phyloP scores from a whole-genome alignment of 2,888 invertebrate species.

The Acleris sparsana region DNA sequence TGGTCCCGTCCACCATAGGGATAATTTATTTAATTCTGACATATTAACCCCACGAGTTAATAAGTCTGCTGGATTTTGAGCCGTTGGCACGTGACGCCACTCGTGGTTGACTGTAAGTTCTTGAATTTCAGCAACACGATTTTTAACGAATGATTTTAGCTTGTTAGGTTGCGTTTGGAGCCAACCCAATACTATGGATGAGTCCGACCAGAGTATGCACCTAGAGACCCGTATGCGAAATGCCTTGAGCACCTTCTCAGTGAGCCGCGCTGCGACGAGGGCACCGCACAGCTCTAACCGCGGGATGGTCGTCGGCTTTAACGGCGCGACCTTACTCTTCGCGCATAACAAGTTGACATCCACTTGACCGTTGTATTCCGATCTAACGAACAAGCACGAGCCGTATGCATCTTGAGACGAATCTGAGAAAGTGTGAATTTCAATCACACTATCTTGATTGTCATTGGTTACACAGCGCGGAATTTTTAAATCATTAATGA shows the following conservation, averaged over 20 bases:
- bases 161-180: constrained; percentile 9
- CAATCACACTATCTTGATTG: constrained; percentile 12
- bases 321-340: constrained; percentile 25
- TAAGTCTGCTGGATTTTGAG: constrained; percentile 7
- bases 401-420: constrained; percentile 26
- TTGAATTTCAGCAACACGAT: constrained; percentile 19
- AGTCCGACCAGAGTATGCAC: neutral
- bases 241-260: constrained; percentile 15
- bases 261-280: constrained; percentile 17
- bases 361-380: constrained; percentile 8
- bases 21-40: constrained; percentile 1
- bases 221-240: neutral
- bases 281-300: constrained; percentile 33
- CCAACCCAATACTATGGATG: neutral
- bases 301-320: constrained; percentile 32
- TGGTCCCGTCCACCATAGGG: constrained; percentile 4
- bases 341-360: constrained; percentile 17
- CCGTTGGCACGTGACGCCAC: constrained; percentile 1
- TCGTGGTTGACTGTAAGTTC: constrained; percentile 4
- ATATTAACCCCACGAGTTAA: constrained; percentile 1
- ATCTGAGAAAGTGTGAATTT: constrained; percentile 21
- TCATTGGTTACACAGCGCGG: neutral
- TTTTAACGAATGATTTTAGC: constrained; percentile 10
- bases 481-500: neutral
- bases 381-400: constrained; percentile 13